Base-by-base conservation (phyloP, 2,888 invertebrate species). In the Alitta virens region DNA sequence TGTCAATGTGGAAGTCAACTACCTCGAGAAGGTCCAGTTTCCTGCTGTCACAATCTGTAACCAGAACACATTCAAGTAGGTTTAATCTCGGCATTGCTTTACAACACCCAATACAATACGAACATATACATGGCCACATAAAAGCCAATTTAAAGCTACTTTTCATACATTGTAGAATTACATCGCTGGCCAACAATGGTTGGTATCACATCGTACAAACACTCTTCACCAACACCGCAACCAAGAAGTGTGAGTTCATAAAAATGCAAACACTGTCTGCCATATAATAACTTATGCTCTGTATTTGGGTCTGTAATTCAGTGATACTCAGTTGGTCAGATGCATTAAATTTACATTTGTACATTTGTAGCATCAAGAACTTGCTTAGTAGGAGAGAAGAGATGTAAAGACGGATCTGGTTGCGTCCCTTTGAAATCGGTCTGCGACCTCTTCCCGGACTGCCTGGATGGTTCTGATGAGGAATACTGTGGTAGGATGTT, bases 11-110 rank as follows among this genome's bases (percentile, higher is more conserved):
- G 61, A 64, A 25, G 64, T 64, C 18, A 64, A 61, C 40, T 64
- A 64, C 40, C 24, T 64, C 7, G 9, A 24, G 23, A 50, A 43
- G 12, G 55, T 63, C 55, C 18, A 18, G 16, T 63, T 63, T 27
- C 64, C 64, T 14, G 52, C 64, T 1, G 64, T 64, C 12, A 64
- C 64, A 16, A n/a, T 64, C 21, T 64, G 64, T 51, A 64, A 64
- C 46, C 64, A 64, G 52, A 64, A 64, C 57, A n/a, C 60, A 16
- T 62, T 63, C 56, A 63, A 42, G 63, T 54, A 9, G 23, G 46
- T 46, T 33, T n/a, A n/a, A n/a, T n/a, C n/a, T n/a, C n/a, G n/a
- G n/a, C n/a, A n/a, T n/a, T n/a, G n/a, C n/a, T n/a, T n/a, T n/a
- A n/a, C n/a, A n/a, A n/a, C n/a, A n/a, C n/a, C n/a, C n/a, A n/a